Conservation (phyloP, 1,140 invertebrate genomes). For the Nautilus pompilius region DNA sequence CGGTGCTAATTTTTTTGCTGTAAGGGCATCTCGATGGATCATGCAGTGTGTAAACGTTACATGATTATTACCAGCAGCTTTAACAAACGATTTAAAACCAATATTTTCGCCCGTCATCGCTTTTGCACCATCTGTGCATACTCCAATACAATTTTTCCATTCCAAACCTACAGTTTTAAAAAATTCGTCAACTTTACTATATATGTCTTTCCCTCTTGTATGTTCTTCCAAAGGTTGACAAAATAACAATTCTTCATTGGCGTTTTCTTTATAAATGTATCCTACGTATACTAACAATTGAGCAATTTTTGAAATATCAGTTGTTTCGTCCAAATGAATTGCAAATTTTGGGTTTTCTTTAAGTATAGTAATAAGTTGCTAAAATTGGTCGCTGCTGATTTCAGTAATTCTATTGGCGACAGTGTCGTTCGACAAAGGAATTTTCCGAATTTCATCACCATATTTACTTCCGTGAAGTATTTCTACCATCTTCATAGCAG, state of each 20-base stretch:
- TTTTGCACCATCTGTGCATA: slow-evolving; percentile 2
- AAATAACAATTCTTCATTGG: not conserved
- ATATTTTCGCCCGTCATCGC: not conserved
- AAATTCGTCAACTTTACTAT: not conserved
- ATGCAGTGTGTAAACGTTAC: not conserved
- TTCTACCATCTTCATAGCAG: not conserved
- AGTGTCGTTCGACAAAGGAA: slow-evolving; percentile 2
- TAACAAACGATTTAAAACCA: not conserved
- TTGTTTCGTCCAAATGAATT: slow-evolving; percentile 1
- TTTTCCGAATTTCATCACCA: not conserved
- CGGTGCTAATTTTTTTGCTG: not conserved
- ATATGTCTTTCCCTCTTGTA: slow-evolving; percentile 1
- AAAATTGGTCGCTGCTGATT: not conserved
- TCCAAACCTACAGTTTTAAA: slow-evolving; percentile 3
- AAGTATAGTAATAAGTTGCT: not conserved
- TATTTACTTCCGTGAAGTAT: not conserved
- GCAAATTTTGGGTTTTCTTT: not conserved
- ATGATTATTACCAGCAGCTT: not conserved
- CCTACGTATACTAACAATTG: not conserved
- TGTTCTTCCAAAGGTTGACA: not conserved
- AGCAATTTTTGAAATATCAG: not conserved
- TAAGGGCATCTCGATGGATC: not conserved
- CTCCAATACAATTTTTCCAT: slow-evolving; percentile 1
- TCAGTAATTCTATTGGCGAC: not conserved
- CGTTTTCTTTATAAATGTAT: not conserved